These are phyloP conservation scores for Phataginus tetradactyla DNA, from an alignment of 2,797 vertebrate genomes.

Conservation along the genomic window DNA sequence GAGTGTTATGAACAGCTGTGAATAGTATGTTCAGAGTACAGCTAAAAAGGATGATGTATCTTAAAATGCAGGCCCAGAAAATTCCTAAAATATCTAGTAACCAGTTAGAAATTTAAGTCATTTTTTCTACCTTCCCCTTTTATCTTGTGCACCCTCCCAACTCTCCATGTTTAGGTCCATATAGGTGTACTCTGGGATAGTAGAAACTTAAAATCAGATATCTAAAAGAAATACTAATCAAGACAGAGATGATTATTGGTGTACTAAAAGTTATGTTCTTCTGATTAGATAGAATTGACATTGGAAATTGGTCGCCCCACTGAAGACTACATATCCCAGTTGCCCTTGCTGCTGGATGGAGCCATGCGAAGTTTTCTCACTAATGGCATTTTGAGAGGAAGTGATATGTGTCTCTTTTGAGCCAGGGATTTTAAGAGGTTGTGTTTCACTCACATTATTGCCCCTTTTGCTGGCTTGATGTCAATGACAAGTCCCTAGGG, in stretches of 20 bases:
- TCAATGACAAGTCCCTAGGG: neutral
- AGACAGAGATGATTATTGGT: neutral
- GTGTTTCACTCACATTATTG: neutral
- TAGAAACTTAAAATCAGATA: neutral
- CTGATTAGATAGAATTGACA: neutral
- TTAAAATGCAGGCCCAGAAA: neutral
- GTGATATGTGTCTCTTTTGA: neutral
- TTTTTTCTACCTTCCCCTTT: neutral
- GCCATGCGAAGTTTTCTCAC: neutral
- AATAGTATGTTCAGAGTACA: neutral
- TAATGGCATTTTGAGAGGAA: neutral
- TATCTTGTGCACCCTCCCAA: neutral
- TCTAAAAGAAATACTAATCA: neutral
- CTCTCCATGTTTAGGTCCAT: neutral
- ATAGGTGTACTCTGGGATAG: neutral
- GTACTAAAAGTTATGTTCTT: neutral
- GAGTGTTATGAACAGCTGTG: neutral
- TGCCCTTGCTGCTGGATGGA: neutral
- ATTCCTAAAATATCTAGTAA: neutral
- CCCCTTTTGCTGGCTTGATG: neutral
- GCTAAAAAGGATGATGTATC: neutral
- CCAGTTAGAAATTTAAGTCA: neutral
- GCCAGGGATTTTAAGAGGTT: neutral
- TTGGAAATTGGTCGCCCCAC: neutral
- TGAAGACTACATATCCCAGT: neutral